Conservation (phyloP, 2,888 invertebrate genomes). For the Zaprionus lineosus region DNA sequence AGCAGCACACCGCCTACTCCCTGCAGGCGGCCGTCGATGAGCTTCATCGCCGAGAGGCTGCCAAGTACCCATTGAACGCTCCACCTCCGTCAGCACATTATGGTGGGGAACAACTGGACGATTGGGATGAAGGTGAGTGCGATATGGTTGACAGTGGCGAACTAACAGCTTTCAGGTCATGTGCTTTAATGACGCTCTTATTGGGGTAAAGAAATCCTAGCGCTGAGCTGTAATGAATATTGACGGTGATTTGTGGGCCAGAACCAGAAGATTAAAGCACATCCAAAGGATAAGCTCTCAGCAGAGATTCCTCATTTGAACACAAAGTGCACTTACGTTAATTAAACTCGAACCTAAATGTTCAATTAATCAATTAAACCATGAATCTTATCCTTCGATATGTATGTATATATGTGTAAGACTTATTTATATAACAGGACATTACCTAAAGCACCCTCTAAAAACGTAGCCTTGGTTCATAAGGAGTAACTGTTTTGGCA, state of each 20-base stretch:
- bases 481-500: too few relatives aligned
- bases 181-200: slow-evolving; percentile 5
- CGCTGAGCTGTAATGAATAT: not conserved
- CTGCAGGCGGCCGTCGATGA: slow-evolving; percentile 83
- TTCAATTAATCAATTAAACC: too few relatives aligned
- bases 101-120: slow-evolving; percentile 73
- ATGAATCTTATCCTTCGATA: too few relatives aligned
- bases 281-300: too few relatives aligned
- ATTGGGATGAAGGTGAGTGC: slow-evolving; percentile 82
- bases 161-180: not conserved
- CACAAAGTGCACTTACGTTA: not conserved
- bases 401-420: too few relatives aligned
- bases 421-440: too few relatives aligned
- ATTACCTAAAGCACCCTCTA: too few relatives aligned
- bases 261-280: not conserved
- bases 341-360: not conserved
- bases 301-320: not conserved
- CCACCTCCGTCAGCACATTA: slow-evolving; percentile 64
- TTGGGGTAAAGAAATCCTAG: not conserved
- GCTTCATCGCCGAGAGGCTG: slow-evolving; percentile 81
- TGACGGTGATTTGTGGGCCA: not conserved
- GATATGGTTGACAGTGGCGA: not conserved
- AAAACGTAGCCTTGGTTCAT: too few relatives aligned
- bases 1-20: slow-evolving; percentile 78
- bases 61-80: slow-evolving; percentile 76